These are phyloP conservation scores for Dioctria rufipes DNA, from an alignment of 2,888 invertebrate species.

Conservation along the genomic window DNA sequence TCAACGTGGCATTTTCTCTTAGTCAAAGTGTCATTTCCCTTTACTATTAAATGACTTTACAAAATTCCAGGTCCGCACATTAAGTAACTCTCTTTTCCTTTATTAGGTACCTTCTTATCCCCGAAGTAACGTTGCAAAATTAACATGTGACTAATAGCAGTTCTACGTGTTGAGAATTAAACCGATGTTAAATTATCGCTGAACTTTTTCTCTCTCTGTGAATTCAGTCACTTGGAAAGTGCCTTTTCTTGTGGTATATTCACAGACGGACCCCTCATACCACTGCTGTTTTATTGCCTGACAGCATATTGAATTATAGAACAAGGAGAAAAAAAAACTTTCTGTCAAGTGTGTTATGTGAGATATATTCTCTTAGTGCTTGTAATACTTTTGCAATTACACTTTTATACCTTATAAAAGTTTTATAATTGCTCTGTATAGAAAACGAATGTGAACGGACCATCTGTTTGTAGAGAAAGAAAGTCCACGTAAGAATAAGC, in stretches of 20 bases:
- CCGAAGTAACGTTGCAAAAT: constrained; percentile 32
- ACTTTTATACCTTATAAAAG: too few species aligned
- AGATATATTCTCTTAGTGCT: too few species aligned
- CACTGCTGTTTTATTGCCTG: constrained; percentile 23
- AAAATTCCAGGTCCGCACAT: constrained; percentile 25
- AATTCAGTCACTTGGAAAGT: constrained; percentile 36
- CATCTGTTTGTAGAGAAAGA: too few species aligned
- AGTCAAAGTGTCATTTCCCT: constrained; percentile 30
- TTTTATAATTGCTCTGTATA: too few species aligned
- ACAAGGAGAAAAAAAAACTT: constrained; percentile 17
- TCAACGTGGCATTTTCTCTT: too few species aligned
- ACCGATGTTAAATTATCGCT: constrained; percentile 36
- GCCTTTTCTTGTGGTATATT: neutral
- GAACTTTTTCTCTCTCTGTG: neutral
- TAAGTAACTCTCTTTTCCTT: neutral
- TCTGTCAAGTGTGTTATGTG: too few species aligned
- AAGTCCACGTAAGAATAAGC: too few species aligned
- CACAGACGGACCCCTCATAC: neutral
- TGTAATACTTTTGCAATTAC: too few species aligned
- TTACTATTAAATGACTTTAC: constrained; percentile 10
- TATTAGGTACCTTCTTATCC: constrained; percentile 4
- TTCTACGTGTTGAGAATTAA: constrained; percentile 49
- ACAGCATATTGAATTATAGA: constrained; percentile 41
- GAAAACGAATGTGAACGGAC: too few species aligned
- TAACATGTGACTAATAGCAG: constrained; percentile 48